phyloP scores from a whole-genome alignment of 2,888 invertebrate genomes.

The Rhodophaea formosa region DNA sequence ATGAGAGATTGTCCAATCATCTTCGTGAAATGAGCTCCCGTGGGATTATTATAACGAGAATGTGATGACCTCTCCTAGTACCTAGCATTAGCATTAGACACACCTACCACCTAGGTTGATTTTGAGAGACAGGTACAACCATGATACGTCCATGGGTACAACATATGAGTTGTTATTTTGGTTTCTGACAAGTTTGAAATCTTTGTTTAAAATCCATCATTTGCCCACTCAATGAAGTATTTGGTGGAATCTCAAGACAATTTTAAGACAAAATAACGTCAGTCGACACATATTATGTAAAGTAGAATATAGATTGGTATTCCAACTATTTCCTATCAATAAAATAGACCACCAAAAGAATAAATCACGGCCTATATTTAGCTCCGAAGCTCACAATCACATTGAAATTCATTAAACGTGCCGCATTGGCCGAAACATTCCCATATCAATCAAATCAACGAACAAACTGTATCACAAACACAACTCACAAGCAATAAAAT shows the following conservation, averaged over 20 bases:
- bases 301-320: neutral
- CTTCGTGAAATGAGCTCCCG: conserved; percentile 25
- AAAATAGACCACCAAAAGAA: conserved; percentile 4
- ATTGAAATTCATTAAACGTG: conserved; percentile 17
- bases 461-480: conserved; percentile 47
- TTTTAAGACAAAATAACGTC: no score
- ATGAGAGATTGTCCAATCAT: conserved; percentile 48
- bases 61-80: neutral
- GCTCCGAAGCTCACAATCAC: conserved; percentile 3
- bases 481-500: conserved; percentile 45
- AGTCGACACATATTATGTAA: neutral
- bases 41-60: conserved; percentile 27
- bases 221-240: no score
- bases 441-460: conserved; percentile 72
- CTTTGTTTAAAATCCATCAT: no score
- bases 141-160: no score
- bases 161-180: no score
- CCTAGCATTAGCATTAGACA: no score
- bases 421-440: conserved; percentile 39
- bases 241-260: no score
- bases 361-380: conserved; percentile 18
- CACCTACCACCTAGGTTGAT: no score
- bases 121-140: no score
- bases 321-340: conserved; percentile 2
- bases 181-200: no score